A percentile compares a stretch with the other conserved stretches of the same genome.
These are phyloP conservation scores for Trichechus manatus DNA, from an alignment of 2,113 vertebrate genomes.

Conservation along the genomic window DNA sequence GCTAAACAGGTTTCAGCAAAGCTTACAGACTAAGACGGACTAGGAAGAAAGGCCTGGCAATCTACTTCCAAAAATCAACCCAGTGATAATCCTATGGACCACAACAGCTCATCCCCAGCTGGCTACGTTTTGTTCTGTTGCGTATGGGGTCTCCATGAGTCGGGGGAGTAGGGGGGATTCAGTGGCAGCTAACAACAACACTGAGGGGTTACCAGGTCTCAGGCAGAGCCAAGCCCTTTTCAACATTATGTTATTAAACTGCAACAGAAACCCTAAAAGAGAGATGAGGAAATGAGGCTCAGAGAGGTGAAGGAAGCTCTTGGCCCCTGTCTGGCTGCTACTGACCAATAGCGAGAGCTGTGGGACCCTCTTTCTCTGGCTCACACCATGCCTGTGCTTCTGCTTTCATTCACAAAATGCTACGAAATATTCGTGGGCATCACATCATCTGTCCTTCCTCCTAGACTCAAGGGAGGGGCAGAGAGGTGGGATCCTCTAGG, in stretches of 20 bases:
- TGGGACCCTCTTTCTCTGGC: neutral
- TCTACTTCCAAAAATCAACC: neutral
- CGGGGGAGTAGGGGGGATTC: neutral
- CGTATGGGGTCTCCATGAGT: neutral
- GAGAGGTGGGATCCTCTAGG: neutral
- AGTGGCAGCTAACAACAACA: neutral
- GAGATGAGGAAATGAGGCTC: neutral
- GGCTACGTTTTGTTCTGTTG: neutral
- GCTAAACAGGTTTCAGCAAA: neutral
- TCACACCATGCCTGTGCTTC: neutral
- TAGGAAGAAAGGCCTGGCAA: neutral
- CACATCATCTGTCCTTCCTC: neutral
- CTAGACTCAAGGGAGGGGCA: neutral
- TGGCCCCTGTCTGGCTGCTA: neutral
- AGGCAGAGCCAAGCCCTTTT: neutral
- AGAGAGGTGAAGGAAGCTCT: neutral
- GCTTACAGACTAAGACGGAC: neutral
- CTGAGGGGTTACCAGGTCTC: neutral
- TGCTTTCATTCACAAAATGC: neutral
- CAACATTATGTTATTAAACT: neutral
- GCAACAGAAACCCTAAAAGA: neutral
- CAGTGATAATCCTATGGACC: neutral
- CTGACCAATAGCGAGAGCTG: neutral
- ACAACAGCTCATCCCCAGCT: neutral
- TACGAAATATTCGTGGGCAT: fast-evolving